A percentile compares a stretch with the other conserved stretches of the same genome.
Evolutionary conservation across 2,888 invertebrate species (phyloP).

Genomic region (Drosophila anomalata): DNA sequence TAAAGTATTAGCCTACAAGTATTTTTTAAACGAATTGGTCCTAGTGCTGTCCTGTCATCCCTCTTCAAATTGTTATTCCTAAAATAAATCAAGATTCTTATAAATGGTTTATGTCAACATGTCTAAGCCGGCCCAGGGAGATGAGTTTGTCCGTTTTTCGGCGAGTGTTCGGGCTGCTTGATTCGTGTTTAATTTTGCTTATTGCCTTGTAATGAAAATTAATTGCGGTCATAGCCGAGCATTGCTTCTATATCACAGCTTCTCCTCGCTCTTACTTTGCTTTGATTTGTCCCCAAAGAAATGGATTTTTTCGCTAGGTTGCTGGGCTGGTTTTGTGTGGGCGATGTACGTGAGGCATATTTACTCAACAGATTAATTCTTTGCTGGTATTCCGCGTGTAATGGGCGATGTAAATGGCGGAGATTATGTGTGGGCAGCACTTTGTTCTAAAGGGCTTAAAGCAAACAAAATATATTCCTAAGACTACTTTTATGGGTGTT

Average conservation of each 20-base stretch:
- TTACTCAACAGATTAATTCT: conserved; percentile 66
- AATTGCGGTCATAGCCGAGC: conserved; percentile 63
- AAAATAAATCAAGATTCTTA: conserved; percentile 44
- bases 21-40: background rate
- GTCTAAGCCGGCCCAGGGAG: conserved; percentile 8
- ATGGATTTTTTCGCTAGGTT: conserved; percentile 8
- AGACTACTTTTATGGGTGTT: background rate
- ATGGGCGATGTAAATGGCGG: conserved; percentile 31
- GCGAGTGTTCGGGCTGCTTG: conserved; percentile 43
- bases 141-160: background rate
- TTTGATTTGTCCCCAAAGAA: conserved; percentile 45
- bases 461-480: no score
- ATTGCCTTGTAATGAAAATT: conserved; percentile 76
- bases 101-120: conserved; percentile 66
- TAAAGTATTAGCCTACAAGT: background rate
- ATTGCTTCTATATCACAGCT: conserved; percentile 35
- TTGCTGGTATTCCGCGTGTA: conserved; percentile 35
- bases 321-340: conserved; percentile 39
- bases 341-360: conserved; percentile 57
- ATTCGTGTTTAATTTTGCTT: conserved; percentile 74
- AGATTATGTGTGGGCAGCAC: conserved; percentile 30
- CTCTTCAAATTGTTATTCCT: conserved; percentile 2
- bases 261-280: conserved; percentile 9
- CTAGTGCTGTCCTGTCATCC: conserved; percentile 7
- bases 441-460: conserved; percentile 3